These are phyloP conservation scores for Zaprionus tsacasi DNA, from an alignment of 1,140 invertebrate species.

Conservation along the genomic window DNA sequence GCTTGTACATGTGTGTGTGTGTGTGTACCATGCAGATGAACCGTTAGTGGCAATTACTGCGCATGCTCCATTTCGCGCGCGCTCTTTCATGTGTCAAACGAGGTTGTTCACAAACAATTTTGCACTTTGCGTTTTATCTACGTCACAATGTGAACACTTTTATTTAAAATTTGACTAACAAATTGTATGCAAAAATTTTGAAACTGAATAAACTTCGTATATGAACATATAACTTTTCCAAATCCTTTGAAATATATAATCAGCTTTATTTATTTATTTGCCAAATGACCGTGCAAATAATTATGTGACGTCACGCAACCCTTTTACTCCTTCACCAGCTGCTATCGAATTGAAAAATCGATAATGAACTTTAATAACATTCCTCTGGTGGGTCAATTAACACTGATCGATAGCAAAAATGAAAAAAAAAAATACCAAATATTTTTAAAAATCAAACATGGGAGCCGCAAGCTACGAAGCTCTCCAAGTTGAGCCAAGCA, in stretches of 20 bases:
- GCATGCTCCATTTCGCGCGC: slow-evolving; percentile 27
- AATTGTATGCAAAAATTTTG: too few species aligned
- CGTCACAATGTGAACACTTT: slow-evolving; percentile 6
- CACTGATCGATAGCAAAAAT: neutral
- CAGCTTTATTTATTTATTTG: neutral
- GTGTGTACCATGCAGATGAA: slow-evolving; percentile 28
- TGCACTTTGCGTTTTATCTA: neutral
- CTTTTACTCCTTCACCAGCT: neutral
- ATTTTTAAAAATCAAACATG: neutral
- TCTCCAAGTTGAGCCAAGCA: neutral
- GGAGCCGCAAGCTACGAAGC: neutral
- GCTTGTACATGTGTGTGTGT: slow-evolving; percentile 10
- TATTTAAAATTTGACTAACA: too few species aligned
- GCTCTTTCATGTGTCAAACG: neutral
- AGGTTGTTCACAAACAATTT: neutral
- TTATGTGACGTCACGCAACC: slow-evolving; percentile 16
- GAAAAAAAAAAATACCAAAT: neutral
- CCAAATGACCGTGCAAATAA: neutral
- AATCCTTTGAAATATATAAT: neutral
- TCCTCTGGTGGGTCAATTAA: neutral
- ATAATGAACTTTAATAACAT: neutral
- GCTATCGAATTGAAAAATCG: slow-evolving; percentile 5
- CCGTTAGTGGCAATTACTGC: slow-evolving; percentile 41
- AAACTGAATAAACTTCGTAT: too few species aligned
- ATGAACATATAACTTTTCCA: too few species aligned